Evolutionary conservation across 1,140 invertebrate genomes (phyloP), one percentile per base, ranked within the genome.

Genomic region (Trichonephila clavata): DNA sequence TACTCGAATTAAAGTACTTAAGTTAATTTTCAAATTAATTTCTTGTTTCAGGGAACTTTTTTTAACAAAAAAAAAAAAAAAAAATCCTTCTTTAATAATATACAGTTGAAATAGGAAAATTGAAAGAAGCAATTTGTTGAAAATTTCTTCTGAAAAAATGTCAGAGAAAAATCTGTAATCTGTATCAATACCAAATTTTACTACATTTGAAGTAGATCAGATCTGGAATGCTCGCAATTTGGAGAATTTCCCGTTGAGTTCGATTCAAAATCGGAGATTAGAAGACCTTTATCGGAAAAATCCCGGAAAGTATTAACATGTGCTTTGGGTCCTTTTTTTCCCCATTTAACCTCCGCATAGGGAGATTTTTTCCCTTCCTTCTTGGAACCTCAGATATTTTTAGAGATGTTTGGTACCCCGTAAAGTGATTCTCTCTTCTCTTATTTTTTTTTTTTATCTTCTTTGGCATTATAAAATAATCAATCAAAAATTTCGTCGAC

Each of bases 251-350:
- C 92, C 92, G 21, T 16, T 24, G 86, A 16, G 39, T 18, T 93
- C 65, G 92, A 93, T 93, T 93, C 81, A 93, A 92, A 93, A 93
- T 87, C 68, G 65, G 63, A 88, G 86, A 88, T 87, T 93, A 93
- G 86, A 65, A 63, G 57, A 80, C 68, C 65, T 84, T 87, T 88
- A 93, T 93, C 92, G 92, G 57, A 80, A 92, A 92, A 93, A 87
- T 87, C 86, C 65, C 59, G 92, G 71, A 93, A 93, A 59, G 92
- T 93, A 93, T 93, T 93, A 93, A 93, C 92, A 93, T 88, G 83
- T 93, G 68, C 86, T 87, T 59, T 84, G 65, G 27, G 57, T 61
- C 80, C 68, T 93, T 86, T 94, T 81, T 50, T 50, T 20, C 43
- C 59, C 63, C 81, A 10, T 60, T 86, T 86, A 81, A 81, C 89